Base-by-base conservation (phyloP, 2,888 invertebrate genomes). In the Melanostoma mellinum region DNA sequence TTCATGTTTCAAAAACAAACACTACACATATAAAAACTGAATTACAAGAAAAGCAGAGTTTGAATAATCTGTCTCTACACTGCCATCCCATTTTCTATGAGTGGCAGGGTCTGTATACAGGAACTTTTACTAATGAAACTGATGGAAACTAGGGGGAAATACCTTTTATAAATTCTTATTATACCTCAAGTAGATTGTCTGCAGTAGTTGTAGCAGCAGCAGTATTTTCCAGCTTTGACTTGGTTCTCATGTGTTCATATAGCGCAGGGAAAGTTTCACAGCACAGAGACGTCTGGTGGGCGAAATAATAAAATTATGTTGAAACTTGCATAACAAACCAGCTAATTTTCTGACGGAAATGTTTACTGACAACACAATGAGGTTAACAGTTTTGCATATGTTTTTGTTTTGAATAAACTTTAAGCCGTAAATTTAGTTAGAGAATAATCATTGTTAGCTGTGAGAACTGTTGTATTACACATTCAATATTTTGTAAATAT, bases 361-460 rank as follows among this genome's bases (percentile, higher is more conserved):
- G 52, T 52, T 53, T 53, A 35, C 38, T 38, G 35, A 10, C n/a
- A 72, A 44, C 44, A 44, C 35, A 67, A 46, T 67, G 52, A 42
- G 60, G 60, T 79, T 67, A 30, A 9, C 20, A 46, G 61, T 32
- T 63, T 36, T 8, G 60, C n/a, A 44, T 44, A 73, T 63, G 55
- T 55, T 61, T 60, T 33, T 46, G 4, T 10, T 48, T 20, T 48
- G 20, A 20, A 20, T 20, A 6, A 42, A 20, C 3, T 6, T 9
- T 32, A 32, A 56, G 40, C 9, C 6, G 40, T 30, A 30, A 1
- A 3, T 5, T 56, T 40, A 71, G 38, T 33, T 52, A 68, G 48
- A 73, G 78, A 52, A 78, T 76, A 78, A 78, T 78, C 60, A 81
- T 61, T 81, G 55, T 67, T 72, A 81, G 76, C 73, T 82, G 82